phyloP scores from a whole-genome alignment of 1,140 invertebrate genomes.

The Thereuonema tuberculata region DNA sequence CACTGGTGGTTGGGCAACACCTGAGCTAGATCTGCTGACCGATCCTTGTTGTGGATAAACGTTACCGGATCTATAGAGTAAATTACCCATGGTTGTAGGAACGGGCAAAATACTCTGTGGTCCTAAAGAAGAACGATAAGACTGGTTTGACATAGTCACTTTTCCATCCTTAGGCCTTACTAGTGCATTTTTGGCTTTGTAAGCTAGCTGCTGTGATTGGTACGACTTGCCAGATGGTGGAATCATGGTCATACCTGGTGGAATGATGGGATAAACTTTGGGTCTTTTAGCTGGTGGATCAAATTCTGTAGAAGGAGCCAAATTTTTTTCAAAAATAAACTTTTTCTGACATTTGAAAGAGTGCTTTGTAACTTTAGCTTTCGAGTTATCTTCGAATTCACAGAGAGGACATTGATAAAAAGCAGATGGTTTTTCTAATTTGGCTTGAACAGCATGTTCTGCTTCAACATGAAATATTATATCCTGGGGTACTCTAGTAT shows the following conservation, averaged over 20 bases:
- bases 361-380: conserved; percentile 80
- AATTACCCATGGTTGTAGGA: neutral
- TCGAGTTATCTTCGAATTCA: conserved; percentile 86
- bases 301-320: conserved; percentile 72
- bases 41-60: neutral
- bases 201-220: conserved; percentile 31
- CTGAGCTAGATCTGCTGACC: neutral
- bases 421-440: conserved; percentile 65
- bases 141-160: neutral
- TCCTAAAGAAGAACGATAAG: neutral
- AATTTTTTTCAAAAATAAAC: conserved; percentile 70
- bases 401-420: conserved; percentile 88
- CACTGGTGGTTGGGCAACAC: neutral
- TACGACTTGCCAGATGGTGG: conserved; percentile 24
- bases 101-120: neutral
- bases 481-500: conserved; percentile 67
- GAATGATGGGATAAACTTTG: conserved; percentile 1
- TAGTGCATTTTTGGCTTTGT: neutral
- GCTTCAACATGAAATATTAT: conserved; percentile 85
- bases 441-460: conserved; percentile 65
- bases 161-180: conserved; percentile 2
- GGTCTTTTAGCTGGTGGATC: conserved; percentile 85
- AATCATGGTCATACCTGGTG: neutral
- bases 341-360: conserved; percentile 77
- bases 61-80: neutral